Evolutionary conservation across 1,140 invertebrate genomes (phyloP), one percentile per base, ranked within the genome.

Genomic region (Drepana arcuata): DNA sequence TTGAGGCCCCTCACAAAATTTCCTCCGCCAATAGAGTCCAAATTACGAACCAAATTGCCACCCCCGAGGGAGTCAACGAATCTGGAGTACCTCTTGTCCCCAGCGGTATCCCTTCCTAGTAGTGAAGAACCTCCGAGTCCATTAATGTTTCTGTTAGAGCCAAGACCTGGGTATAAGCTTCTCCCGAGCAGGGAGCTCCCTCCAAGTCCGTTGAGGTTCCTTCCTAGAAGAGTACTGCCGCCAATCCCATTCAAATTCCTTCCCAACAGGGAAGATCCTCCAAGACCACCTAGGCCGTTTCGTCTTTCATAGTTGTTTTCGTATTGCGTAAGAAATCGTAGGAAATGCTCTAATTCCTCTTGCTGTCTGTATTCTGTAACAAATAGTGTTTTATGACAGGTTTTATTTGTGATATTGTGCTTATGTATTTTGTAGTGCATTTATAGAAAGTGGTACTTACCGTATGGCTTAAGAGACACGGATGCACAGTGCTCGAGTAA

Each of bases 1-100:
- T 83, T 78, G 7, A 83, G 43, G 33, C 65, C 71, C 14, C 72
- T 58, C 15, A 84, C 63, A 16, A 78, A 64, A 56, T 84, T 85
- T 3, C 66, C 73, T 28, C 84, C 84, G 2, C 83, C 83, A 21
- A 82, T 43, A 23, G 65, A 59, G 44, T 84, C 72, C 26, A 83
- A 43, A 46, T 65, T 67, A 9, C 82, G 62, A 2, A 84, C 63
- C 10, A 84, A 48, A 50, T 85, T 63, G 9, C 73, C 62, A n/a
- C 73, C 77, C 0, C 73, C 80, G 2, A 85, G 67, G 6, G 67
- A 57, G 43, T 86, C 85, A 9, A 84, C 43, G 47, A 80, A 83
- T 51, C 82, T 61, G 2, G 62, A 34, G 50, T 67, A 72, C 18
- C 43, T 48, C 27, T 56, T 45, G 16, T 67, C 61, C 7, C 71